Evolutionary conservation across 2,888 invertebrate genomes (phyloP).

Genomic region (Drosophila merina): DNA sequence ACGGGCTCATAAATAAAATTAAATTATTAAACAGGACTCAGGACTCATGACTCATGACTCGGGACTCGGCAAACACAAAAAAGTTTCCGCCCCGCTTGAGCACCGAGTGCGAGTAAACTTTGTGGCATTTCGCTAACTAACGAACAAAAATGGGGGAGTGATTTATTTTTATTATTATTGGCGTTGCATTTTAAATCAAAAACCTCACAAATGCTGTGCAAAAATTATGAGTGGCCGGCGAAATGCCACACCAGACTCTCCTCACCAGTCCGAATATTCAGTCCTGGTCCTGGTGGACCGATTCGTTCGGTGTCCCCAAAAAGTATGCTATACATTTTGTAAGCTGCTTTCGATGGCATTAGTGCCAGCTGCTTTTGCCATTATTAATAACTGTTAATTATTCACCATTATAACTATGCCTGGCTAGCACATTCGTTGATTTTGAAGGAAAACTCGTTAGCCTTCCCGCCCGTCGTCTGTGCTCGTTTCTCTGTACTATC

Average conservation of each 20-base stretch:
- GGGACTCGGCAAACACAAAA: constrained; percentile 24
- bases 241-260: background rate
- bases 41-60: too few relatives aligned
- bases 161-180: constrained; percentile 83
- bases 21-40: constrained; percentile 67
- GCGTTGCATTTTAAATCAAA: constrained; percentile 81
- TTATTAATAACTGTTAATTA: constrained; percentile 83
- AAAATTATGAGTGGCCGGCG: constrained; percentile 20
- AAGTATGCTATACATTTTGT: constrained; percentile 48
- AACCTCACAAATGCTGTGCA: constrained; percentile 54
- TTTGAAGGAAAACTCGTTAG: constrained; percentile 42
- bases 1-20: constrained; percentile 64
- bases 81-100: constrained; percentile 20
- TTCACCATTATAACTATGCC: constrained; percentile 76
- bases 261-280: background rate
- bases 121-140: constrained; percentile 3
- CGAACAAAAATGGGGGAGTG: constrained; percentile 54
- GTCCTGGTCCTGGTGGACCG: background rate
- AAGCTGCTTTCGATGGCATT: constrained; percentile 41
- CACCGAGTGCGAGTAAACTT: constrained; percentile 2
- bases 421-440: constrained; percentile 50
- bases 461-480: constrained; percentile 33
- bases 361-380: constrained; percentile 81
- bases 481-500: background rate
- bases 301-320: constrained; percentile 12